A percentile compares a stretch with the other conserved stretches of the same genome.
Conservation (phyloP, 2,113 vertebrate species). For the Puffinus mauretanicus region DNA sequence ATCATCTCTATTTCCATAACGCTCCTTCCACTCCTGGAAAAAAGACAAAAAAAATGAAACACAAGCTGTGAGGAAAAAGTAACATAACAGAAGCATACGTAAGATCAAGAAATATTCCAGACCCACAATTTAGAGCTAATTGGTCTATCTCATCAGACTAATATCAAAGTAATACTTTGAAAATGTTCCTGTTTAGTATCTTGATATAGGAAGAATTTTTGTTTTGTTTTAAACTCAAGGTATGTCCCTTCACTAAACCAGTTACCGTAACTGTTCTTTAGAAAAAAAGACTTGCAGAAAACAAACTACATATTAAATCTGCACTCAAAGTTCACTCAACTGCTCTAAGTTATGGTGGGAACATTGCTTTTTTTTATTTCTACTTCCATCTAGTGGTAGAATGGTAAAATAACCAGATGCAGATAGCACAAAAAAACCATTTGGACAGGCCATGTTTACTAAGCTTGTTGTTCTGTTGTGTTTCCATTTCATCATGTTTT, state of each 20-base stretch:
- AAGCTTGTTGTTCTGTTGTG: background rate
- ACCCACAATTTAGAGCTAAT: background rate
- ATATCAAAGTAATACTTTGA: background rate
- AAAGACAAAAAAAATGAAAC: background rate
- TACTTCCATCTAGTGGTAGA: conserved; percentile 41
- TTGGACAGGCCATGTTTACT: background rate
- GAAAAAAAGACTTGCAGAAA: background rate
- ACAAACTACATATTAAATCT: background rate
- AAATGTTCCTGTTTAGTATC: background rate
- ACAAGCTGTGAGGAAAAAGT: background rate
- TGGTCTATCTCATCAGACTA: background rate
- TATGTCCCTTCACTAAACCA: background rate
- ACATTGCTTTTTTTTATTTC: background rate
- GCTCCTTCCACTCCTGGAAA: conserved; percentile 86
- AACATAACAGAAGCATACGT: background rate
- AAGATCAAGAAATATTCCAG: background rate
- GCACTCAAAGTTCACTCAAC: background rate
- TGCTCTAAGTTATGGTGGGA: fast-evolving
- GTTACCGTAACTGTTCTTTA: background rate
- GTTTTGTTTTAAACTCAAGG: background rate
- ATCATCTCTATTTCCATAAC: conserved; percentile 87
- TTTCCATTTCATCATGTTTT: background rate
- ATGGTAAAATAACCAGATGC: background rate
- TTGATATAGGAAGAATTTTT: background rate
- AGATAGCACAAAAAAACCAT: background rate